Base-by-base conservation (phyloP, 2,888 invertebrate species). In the Melipona bicolor region DNA sequence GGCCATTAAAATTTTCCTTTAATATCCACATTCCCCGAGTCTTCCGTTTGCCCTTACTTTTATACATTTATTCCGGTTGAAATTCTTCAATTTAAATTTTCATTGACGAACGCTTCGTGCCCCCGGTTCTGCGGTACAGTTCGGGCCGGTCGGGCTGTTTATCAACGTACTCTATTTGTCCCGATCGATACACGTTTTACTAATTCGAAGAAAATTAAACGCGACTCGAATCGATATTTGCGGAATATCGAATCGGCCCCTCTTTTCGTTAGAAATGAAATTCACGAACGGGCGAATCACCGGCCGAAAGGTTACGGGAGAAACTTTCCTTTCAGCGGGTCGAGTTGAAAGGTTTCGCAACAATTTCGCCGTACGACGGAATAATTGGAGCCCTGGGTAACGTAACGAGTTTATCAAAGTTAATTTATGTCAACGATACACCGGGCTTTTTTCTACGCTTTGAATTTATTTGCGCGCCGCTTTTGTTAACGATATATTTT, bases 251-350 rank as follows among this genome's bases (percentile, higher is more conserved):
- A 77, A 65, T 0, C 9, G 36, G 50, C 27, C 13, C 27, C 17
- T 15, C 19, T 0, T 9, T 43, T 43, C 19, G 21, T 19, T 21
- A n/a, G 24, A 43, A 71, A 67, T 78, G 59, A 73, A 52, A 73
- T 78, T 65, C 52, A 59, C 32, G 54, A 67, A n/a, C 19, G 5
- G n/a, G 24, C 36, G 56, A 50, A 67, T 78, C 54, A 24, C 43
- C 17, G 32, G 43, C 9, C 56, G 13, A 50, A 43, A 50, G n/a
- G 50, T 61, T 68, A 27, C 67, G 59, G 36, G 59, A 4, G 27
- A 32, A 71, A 72, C 24, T 72, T 77, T 65, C 27, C 64, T 43
- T 56, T 64, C 4, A 36, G 3, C 43, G n/a, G 49, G 13, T 54
- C 15, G 62, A 54, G 49, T 77, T 56, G 52, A 17, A 72, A 43